Evolutionary conservation across 2,797 vertebrate genomes (phyloP), one percentile per base, ranked within the genome.

Genomic region (Melanotaenia trifasciata): DNA sequence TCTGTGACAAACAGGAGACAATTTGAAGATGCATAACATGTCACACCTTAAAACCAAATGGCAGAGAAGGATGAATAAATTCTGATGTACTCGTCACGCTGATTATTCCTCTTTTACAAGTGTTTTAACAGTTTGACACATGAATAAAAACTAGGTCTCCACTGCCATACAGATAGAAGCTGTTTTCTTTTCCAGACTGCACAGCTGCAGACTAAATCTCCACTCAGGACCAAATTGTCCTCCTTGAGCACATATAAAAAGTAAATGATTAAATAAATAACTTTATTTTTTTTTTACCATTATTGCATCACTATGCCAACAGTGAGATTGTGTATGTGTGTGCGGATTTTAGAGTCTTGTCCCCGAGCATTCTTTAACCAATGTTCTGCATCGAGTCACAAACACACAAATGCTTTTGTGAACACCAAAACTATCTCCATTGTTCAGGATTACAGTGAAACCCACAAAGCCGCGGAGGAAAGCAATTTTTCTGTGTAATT

Each of bases 1-100:
- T 85, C 85, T 72, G 67, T 89, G 86, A 89, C 85, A 74, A 93
- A 92, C 88, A 65, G 64, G 75, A 72, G 80, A 87, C 89, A 89
- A 85, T 88, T 86, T 81, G 77, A 76, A 88, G 82, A 92, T 80
- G 24, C 74, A 59, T 83, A 77, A 83, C 69, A 67, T 50, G 81
- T 89, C 73, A 83, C 75, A 83, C 81, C 82, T 87, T 81, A 64
- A 90, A 84, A 89, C 56, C 76, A 75, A 88, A 83, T 70, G 70
- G 74, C 75, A 77, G 76, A 68, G 60, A 53, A 78, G 68, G 72
- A 60, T 24, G 66, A 80, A 76, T 62, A 72, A 76, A 89, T 90
- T 81, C 50, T 40, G 84, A 89, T 88, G 87, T 86, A 86, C 83
- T 84, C 5, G 78, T 85, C 88, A 81, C 81, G 66, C 80, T 80